Conservation (phyloP, 2,888 invertebrate species). For the Luperina nickerlii region DNA sequence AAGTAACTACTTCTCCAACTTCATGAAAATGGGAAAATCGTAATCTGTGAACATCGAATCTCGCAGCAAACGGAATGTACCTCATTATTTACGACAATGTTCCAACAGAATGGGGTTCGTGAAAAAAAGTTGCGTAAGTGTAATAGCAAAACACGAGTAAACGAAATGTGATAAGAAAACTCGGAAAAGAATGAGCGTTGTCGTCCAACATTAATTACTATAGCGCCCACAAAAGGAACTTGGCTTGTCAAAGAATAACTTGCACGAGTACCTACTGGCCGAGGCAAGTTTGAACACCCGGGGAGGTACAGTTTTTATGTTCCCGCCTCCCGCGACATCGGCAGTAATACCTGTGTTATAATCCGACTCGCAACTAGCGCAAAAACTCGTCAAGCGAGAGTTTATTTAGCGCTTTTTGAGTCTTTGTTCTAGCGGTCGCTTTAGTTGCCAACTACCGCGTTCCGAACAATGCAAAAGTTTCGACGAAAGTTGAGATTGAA, state of each 20-base stretch:
- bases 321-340: conserved; percentile 63
- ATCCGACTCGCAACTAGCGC: conserved; percentile 72
- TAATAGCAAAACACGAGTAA: conserved; percentile 74
- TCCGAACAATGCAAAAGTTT: conserved; percentile 78
- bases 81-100: conserved; percentile 73
- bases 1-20: conserved; percentile 57
- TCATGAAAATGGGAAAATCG: conserved; percentile 59
- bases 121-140: conserved; percentile 72
- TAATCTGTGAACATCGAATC: conserved; percentile 68
- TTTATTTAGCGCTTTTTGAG: conserved; percentile 77
- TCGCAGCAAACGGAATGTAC: conserved; percentile 67
- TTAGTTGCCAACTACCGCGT: conserved; percentile 73
- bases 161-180: conserved; percentile 78
- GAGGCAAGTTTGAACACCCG: conserved; percentile 65
- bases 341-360: conserved; percentile 76
- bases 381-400: conserved; percentile 74
- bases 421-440: conserved; percentile 75
- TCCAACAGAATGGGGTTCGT: conserved; percentile 67
- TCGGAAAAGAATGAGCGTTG: conserved; percentile 71
- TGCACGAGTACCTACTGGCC: conserved; percentile 65
- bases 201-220: conserved; percentile 85
- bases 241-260: conserved; percentile 80
- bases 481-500: conserved; percentile 78
- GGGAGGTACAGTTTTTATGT: conserved; percentile 69
- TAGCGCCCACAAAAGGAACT: conserved; percentile 77